Evolutionary conservation across 2,797 vertebrate genomes (phyloP), one percentile per base, ranked within the genome.

Genomic region (Pterois miles): DNA sequence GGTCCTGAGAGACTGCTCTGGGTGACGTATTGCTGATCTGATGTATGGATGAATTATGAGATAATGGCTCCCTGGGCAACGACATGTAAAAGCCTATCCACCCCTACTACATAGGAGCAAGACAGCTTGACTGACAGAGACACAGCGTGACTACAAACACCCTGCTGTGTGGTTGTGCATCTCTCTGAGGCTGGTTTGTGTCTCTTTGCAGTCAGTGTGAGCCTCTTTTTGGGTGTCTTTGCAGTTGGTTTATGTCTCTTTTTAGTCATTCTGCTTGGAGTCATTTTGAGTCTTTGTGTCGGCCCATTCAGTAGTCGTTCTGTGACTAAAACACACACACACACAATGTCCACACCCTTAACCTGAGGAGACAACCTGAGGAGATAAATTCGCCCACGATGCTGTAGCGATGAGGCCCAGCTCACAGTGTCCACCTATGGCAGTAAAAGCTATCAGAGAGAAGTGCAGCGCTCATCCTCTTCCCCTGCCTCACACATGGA

Each of bases 391-490:
- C 1, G 0, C 6, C 20, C 58, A 29, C 36, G 58, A 50, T 59
- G 36, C 68, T 57, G 14, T 43, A 36, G 43, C 14, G 1, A 40
- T 13, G 11, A 76, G 38, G 54, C 8, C 14, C 7, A 38, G n/a
- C 36, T 58, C 66, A 8, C 11, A 4, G 11, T 29, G 40, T 58
- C 23, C 53, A 22, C 46, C 48, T 16, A 33, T 53, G 46, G 50
- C 31, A 59, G 5, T 60, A 38, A 65, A 76, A 69, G 81, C 27
- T 36, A 43, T 71, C 46, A 59, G 52, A 67, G 33, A 34, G 40
- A 20, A 40, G 18, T 6, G 14, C 52, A 8, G 22, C 65, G 53
- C 27, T 68, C 25, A 56, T 7, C 43, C 27, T 38, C 33, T 5
- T 27, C 31, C 52, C 16, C 62, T 27, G 43, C 33, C 20, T 52